phyloP scores from a whole-genome alignment of 1,140 invertebrate species.

The Brachionus asplanchnoidis region DNA sequence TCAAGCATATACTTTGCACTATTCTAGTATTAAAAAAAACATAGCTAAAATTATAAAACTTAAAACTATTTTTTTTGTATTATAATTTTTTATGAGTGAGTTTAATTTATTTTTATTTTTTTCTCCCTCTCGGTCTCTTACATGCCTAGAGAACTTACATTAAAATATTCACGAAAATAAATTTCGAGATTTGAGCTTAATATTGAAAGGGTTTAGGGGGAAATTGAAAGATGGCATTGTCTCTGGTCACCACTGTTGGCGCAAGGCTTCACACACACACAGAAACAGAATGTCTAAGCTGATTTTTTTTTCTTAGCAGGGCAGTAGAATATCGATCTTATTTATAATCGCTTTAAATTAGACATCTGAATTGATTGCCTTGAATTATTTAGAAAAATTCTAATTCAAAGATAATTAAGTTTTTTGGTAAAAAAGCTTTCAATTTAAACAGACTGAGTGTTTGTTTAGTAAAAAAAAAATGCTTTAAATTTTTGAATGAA shows the following conservation, averaged over 20 bases:
- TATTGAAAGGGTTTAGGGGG: background rate
- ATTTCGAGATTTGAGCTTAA: background rate
- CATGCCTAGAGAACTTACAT: background rate
- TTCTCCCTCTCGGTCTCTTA: background rate
- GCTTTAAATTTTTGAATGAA: background rate
- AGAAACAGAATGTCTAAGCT: no score
- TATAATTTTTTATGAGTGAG: slow-evolving; percentile 38
- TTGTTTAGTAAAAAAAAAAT: background rate
- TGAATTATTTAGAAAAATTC: background rate
- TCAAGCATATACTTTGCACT: background rate
- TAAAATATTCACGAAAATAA: background rate
- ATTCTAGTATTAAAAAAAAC: background rate
- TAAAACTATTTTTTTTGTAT: slow-evolving; percentile 19
- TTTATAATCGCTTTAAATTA: background rate
- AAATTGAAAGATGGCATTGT: background rate
- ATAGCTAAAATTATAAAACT: background rate
- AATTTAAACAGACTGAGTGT: background rate
- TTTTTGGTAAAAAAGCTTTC: background rate
- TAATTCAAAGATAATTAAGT: background rate
- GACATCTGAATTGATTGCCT: background rate
- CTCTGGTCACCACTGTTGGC: no score
- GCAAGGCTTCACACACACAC: no score
- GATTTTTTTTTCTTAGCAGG: background rate
- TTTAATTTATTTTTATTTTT: slow-evolving; percentile 29
- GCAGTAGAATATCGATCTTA: background rate